Conservation (phyloP, 2,113 vertebrate genomes). For the Catagonus wagneri region DNA sequence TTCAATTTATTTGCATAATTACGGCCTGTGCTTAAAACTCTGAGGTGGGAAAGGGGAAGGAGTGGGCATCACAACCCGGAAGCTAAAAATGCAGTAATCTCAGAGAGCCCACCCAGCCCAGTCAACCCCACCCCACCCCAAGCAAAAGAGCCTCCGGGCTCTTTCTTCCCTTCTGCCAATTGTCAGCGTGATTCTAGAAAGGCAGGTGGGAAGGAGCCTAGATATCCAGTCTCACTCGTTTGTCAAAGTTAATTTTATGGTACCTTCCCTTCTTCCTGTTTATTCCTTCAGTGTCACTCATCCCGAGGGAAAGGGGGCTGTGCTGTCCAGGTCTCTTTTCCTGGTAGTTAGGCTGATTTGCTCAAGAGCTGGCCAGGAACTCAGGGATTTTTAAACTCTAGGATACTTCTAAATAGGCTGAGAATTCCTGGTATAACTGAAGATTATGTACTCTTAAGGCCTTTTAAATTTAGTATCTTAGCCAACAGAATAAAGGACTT, state of each 20-base stretch:
- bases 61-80: background rate
- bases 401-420: slow-evolving; percentile 73
- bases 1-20: background rate
- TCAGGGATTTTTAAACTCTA: background rate
- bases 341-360: background rate
- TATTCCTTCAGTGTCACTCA: background rate
- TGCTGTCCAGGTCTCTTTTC: background rate
- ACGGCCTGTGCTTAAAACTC: background rate
- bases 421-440: slow-evolving; percentile 74
- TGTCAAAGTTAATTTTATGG: background rate
- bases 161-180: background rate
- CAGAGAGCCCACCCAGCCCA: too few species aligned
- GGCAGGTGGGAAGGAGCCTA: background rate
- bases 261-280: background rate
- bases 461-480: slow-evolving; percentile 56
- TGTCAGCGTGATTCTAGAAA: background rate
- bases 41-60: background rate
- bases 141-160: background rate
- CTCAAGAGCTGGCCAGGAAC: slow-evolving; percentile 26
- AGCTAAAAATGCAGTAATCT: background rate
- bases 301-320: background rate
- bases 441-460: slow-evolving; percentile 24
- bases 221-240: too few species aligned
- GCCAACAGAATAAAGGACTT: background rate
- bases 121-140: background rate